Evolutionary conservation across 1,140 invertebrate genomes (phyloP), one percentile per base, ranked within the genome.

Genomic region (Bursaphelenchus mucronatus): DNA sequence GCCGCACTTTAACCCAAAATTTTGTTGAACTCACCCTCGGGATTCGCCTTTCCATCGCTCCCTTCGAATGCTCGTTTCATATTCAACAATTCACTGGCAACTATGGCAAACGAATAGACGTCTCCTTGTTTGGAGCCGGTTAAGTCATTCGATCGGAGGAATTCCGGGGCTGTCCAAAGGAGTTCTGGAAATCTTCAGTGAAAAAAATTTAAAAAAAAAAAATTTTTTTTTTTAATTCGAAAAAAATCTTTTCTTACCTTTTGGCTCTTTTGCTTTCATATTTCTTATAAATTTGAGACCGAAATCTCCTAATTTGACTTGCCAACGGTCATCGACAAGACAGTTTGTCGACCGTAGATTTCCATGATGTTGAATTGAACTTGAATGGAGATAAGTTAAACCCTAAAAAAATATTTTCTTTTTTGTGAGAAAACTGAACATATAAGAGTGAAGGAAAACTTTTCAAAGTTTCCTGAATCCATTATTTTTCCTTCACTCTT

Each of bases 81-180:
- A 43, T 67, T 78, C n/a, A 78, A 40, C 47, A 78, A 51, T 61
- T 77, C 76, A 15, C 66, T 68, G n/a, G 69, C 69, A 46, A 78
- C 68, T 8, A 78, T 76, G 17, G 76, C 64, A 53, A 77, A 76
- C 15, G 66, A 65, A 52, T 76, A 78, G 41, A 78, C 59, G 51
- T 78, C 76, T 30, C 59, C 59, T 65, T 67, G 13, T 55, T 66
- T 50, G 41, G 47, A 52, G 49, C 52, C 52, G 21, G 17, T 44
- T 9, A 49, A 13, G 45, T 55, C 41, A 19, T 50, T 47, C 15
- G 66, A 19, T n/a, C 70, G 66, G 11, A 72, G 44, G 40, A 47
- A 49, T 64, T 72, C 70, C 10, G 70, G 70, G 13, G 70, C 70
- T 5, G 47, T 71, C 64, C 68, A 72, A 21, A 72, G 66, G 47